Evolutionary conservation across 2,888 invertebrate species (phyloP), one percentile per base, ranked within the genome.

Genomic region (Amphimallon solstitiale): DNA sequence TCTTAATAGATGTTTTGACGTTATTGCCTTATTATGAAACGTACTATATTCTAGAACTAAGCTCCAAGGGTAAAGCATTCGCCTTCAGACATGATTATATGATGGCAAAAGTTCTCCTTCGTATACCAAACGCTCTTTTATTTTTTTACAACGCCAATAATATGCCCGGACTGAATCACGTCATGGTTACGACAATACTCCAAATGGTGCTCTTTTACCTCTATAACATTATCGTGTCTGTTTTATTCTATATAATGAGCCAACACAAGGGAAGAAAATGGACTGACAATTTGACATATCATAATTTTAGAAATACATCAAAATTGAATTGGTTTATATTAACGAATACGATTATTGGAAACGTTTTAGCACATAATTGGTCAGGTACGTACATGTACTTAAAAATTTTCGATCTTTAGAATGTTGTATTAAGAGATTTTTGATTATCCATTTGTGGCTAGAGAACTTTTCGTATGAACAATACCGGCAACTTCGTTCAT

Each of bases 21-120:
- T 23, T 65, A 21, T 10, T 65, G 12, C 65, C 65, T 6, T 65
- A 65, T 35, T 65, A 65, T 35, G 65, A 65, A 34, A 40, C 43
- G 3, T 65, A 65, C n/a, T 65, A 65, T 29, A 12, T 65, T 19
- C 43, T 65, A 5, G 19, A 40, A n/a, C 38, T 19, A 2, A 56
- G 48, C 40, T 65, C 65, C 4, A 51, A 51, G 10, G 65, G 65
- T 1, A 60, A 40, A 43, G 23, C 35, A 6, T 51, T 51, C 29
- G 34, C 9, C 7, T 60, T 61, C 35, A 51, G 34, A 2, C 7
- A 12, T 7, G 65, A 65, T 37, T 46, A 51, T 6, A n/a, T 51
- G 6, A 65, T 43, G 43, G 23, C 29, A 51, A 65, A 65, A 43
- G 51, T 65, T n/a, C 19, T 65, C 19, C 19, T 65, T 9, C 23